phyloP scores from a whole-genome alignment of 1,140 invertebrate species.

The Paracyclopina nana region DNA sequence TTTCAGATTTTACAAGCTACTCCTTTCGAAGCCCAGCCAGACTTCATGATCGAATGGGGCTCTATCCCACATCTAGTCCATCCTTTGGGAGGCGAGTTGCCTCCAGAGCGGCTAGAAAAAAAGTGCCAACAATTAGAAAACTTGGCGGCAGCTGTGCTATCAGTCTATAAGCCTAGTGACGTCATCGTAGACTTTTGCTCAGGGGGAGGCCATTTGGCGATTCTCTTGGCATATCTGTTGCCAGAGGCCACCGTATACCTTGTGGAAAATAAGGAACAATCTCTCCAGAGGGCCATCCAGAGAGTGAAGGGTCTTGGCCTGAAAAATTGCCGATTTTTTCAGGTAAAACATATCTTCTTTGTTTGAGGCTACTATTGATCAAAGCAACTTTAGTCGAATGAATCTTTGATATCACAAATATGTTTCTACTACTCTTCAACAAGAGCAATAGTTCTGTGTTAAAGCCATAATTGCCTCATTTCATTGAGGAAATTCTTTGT shows the following conservation, averaged over 20 bases:
- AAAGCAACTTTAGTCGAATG: too few species aligned
- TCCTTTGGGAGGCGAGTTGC: slow-evolving; percentile 54
- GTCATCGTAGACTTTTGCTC: slow-evolving; percentile 84
- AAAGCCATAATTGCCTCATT: too few species aligned
- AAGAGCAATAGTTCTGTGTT: too few species aligned
- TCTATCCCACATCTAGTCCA: slow-evolving; percentile 45
- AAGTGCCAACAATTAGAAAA: slow-evolving; percentile 80
- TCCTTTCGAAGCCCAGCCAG: neutral
- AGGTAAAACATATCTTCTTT: too few species aligned
- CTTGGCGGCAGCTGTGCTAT: slow-evolving; percentile 49
- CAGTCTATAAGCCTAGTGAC: slow-evolving; percentile 5
- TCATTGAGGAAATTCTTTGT: too few species aligned
- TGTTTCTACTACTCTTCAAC: too few species aligned
- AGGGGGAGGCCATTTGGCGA: slow-evolving; percentile 75
- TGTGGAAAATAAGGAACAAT: slow-evolving; percentile 81
- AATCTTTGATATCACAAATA: too few species aligned
- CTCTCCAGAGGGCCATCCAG: slow-evolving; percentile 46
- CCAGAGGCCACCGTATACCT: slow-evolving; percentile 36
- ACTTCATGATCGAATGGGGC: slow-evolving; percentile 31
- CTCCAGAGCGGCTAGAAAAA: slow-evolving; percentile 42
- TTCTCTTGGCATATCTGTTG: slow-evolving; percentile 55
- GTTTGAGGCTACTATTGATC: too few species aligned
- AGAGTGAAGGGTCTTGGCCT: slow-evolving; percentile 44
- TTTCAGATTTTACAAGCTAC: too few species aligned
- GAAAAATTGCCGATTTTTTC: too few species aligned